phyloP scores from a whole-genome alignment of 1,140 invertebrate species.

The Eubasilissa regina region DNA sequence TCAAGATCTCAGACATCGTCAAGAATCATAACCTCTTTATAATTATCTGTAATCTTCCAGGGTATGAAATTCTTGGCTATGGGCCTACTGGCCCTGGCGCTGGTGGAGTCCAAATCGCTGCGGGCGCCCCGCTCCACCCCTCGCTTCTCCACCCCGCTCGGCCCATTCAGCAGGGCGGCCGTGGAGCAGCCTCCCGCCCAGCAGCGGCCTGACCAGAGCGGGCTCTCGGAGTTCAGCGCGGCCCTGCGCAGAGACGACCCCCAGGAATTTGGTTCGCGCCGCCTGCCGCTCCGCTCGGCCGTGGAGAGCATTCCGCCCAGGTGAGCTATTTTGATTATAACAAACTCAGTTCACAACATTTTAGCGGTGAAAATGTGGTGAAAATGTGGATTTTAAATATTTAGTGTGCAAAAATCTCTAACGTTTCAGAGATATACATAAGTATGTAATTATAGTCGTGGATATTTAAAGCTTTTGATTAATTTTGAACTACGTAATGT shows the following conservation, averaged over 20 bases:
- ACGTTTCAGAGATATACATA: too few relatives aligned
- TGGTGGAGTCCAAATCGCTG: constrained; percentile 13
- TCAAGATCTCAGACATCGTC: too few relatives aligned
- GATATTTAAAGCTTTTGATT: too few relatives aligned
- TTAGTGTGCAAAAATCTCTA: too few relatives aligned
- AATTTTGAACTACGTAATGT: too few relatives aligned
- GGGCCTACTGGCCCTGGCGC: constrained; percentile 34
- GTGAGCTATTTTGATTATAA: constrained; percentile 36
- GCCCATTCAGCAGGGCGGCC: constrained; percentile 52
- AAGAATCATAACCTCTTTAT: too few relatives aligned
- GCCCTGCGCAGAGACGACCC: constrained; percentile 40
- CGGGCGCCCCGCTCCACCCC: constrained; percentile 11
- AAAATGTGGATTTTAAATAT: too few relatives aligned
- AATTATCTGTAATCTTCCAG: background rate
- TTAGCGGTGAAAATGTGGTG: too few relatives aligned
- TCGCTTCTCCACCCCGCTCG: constrained; percentile 32
- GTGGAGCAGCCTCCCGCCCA: constrained; percentile 48
- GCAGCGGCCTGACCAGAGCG: background rate
- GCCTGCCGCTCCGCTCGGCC: constrained; percentile 71
- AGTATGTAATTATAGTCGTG: too few relatives aligned
- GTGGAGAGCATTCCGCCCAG: constrained; percentile 71
- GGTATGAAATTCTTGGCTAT: constrained; percentile 17
- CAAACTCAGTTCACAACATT: too few relatives aligned
- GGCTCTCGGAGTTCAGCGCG: constrained; percentile 27
- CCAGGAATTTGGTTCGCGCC: constrained; percentile 51